These are phyloP conservation scores for Triplophysa yarkandensis DNA, from an alignment of 2,797 vertebrate species.

Conservation along the genomic window DNA sequence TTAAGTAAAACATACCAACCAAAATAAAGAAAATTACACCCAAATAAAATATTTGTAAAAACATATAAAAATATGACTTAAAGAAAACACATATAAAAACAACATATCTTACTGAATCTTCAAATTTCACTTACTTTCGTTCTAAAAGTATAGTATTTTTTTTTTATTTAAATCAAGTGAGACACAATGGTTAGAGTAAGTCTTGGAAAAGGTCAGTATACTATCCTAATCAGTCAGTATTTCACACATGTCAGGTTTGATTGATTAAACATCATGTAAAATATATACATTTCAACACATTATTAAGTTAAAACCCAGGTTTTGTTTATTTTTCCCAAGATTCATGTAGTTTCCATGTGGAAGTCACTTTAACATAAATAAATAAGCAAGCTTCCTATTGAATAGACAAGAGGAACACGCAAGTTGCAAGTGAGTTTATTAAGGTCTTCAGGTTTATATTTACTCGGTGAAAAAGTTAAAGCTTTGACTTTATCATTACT, in stretches of 20 bases:
- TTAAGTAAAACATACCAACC: no score
- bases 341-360: not conserved
- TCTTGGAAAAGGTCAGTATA: not conserved
- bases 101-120: no score
- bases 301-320: no score
- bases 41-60: no score
- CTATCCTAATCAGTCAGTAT: not conserved
- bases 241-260: not conserved
- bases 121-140: no score
- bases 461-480: constrained; percentile 54
- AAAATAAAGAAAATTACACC: no score
- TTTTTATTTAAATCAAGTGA: no score
- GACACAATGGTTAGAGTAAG: no score
- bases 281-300: not conserved
- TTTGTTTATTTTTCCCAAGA: not conserved
- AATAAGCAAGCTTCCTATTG: not conserved
- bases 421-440: constrained; percentile 38
- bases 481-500: constrained; percentile 54
- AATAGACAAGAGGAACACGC: constrained; percentile 14
- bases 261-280: not conserved
- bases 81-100: no score
- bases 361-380: constrained; percentile 1
- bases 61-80: no score
- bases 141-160: no score
- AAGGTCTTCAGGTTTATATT: constrained; percentile 48